Base-by-base conservation (phyloP, 2,113 vertebrate genomes). In the Tiliqua scincoides region DNA sequence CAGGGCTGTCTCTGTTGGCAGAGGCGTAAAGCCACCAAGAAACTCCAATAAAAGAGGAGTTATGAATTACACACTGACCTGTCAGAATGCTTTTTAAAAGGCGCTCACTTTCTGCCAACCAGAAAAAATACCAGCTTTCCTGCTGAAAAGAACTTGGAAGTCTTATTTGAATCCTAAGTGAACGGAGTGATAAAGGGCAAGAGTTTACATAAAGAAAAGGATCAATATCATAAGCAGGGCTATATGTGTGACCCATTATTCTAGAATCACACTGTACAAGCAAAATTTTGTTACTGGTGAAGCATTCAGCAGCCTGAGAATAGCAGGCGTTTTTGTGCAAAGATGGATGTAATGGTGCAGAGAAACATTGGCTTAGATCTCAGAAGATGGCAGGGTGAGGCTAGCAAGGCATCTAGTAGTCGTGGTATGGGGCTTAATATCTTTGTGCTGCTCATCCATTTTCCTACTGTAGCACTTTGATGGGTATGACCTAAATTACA, bases 41-140 rank as follows among this genome's bases (percentile, higher is more conserved):
- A 10, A n/a, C 2, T 30, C 12, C 67, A 86, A 61, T 80, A 57
- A 76, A 37, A 85, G 87, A 67, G 79, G 71, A 92, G 40, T 73
- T 32, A 74, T 68, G 21, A 87, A 3, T 71, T 14, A 57, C 14
- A 61, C 1, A 73, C 83, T 89, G 77, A 21, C 10, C 59, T 23
- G 48, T 10, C 20, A 37, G 21, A 88, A 88, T 72, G 1, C 7
- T 75, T 75, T n/a, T 65, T 70, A 84, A 75, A 21, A 74, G 6
- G 21, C 30, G 14, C 14, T 85, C 86, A 14, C 23, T 90, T 81
- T 92, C 88, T 35, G 37, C 75, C 70, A 52, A 68, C 80, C 52
- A 40, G 83, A 90, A 90, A 88, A 90, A 79, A 0, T 86, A 11
- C 76, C 63, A 88, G 85, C 71, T 79, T 75, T 67, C 78, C 48